phyloP scores from a whole-genome alignment of 2,113 vertebrate genomes.

The Circaetus cinerascens region DNA sequence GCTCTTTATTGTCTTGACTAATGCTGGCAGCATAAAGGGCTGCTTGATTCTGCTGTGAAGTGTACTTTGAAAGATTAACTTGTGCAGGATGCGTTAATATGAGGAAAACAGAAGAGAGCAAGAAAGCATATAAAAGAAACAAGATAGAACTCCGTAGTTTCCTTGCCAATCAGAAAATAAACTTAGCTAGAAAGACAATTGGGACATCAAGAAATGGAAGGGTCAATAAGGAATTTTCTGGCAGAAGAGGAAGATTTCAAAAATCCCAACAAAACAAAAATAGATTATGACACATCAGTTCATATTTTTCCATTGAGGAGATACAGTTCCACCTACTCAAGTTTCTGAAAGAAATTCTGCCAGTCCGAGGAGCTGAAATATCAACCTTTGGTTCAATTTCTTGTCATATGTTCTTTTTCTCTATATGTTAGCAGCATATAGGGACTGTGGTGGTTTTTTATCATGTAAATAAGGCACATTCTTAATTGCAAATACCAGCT shows the following conservation, averaged over 20 bases:
- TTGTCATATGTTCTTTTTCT: not conserved
- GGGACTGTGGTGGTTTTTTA: not conserved
- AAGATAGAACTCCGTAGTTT: not conserved
- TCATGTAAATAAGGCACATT: not conserved
- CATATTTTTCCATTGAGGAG: slow-evolving; percentile 41
- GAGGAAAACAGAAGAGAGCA: not conserved
- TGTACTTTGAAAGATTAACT: not conserved
- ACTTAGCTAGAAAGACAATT: slow-evolving; percentile 1
- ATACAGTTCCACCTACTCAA: slow-evolving; percentile 15
- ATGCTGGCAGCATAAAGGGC: not conserved
- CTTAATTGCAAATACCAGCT: not conserved
- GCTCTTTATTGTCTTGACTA: not conserved
- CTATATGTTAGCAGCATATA: not conserved
- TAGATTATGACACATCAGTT: slow-evolving; percentile 15
- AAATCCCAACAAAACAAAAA: slow-evolving; percentile 21
- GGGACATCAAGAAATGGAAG: slow-evolving; percentile 17
- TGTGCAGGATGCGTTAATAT: not conserved
- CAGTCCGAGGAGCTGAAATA: not conserved
- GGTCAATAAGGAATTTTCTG: slow-evolving; percentile 18
- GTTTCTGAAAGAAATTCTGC: not conserved
- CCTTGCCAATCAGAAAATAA: slow-evolving; percentile 32
- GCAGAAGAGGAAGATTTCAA: not conserved
- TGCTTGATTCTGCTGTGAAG: not conserved
- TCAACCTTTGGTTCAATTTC: not conserved
- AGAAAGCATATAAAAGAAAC: not conserved